Evolutionary conservation across 2,888 invertebrate species (phyloP).

Genomic region (Charanyca ferruginea): DNA sequence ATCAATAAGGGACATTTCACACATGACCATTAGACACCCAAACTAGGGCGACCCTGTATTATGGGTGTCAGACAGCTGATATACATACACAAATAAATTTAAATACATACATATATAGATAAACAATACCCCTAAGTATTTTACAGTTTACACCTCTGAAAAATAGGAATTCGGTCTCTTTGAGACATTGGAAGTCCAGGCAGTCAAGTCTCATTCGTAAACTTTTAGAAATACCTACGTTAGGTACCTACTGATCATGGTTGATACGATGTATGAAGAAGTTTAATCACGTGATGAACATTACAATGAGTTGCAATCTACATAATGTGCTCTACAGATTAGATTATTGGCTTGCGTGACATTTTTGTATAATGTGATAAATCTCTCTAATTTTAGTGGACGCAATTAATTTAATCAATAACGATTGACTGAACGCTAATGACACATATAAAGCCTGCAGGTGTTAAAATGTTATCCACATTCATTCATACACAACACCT

Average conservation of each 20-base stretch:
- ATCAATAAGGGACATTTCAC: no score
- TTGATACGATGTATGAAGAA: neutral
- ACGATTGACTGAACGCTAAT: neutral
- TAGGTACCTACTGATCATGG: neutral
- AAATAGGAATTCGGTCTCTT: no score
- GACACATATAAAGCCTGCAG: neutral
- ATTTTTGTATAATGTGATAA: conserved; percentile 8
- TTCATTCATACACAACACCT: neutral
- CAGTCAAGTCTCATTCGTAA: no score
- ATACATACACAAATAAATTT: no score
- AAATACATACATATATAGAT: no score
- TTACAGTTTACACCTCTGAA: no score
- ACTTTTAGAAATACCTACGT: no score
- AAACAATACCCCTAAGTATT: no score
- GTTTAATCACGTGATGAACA: conserved; percentile 13
- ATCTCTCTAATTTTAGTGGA: conserved; percentile 1
- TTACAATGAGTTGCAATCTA: conserved; percentile 23
- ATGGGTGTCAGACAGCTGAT: no score
- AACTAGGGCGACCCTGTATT: no score
- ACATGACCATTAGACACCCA: no score
- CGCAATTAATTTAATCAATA: conserved; percentile 17
- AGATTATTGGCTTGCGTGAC: conserved; percentile 17
- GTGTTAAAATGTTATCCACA: neutral
- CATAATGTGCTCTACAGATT: conserved; percentile 21
- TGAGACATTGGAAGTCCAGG: no score